A percentile compares a stretch with the other conserved stretches of the same genome.
Evolutionary conservation across 2,113 vertebrate genomes (phyloP).

Genomic region (Melanostigma gelatinosum): DNA sequence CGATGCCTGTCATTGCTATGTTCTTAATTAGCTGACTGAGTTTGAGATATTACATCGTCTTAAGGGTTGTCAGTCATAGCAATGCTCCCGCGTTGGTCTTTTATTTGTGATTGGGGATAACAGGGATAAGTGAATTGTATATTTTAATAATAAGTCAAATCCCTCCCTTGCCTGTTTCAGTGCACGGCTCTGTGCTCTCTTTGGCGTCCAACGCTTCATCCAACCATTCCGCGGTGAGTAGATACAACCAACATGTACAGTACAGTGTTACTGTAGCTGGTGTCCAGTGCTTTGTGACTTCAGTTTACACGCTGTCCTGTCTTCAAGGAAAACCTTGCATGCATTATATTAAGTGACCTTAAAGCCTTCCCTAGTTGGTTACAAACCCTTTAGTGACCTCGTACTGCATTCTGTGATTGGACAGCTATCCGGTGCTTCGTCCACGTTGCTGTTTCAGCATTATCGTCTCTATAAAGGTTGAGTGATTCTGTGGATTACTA

Average conservation of each 20-base stretch:
- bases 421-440: background rate
- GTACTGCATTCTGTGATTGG: background rate
- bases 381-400: background rate
- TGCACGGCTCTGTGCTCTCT: conserved; percentile 96
- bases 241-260: background rate
- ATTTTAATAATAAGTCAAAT: conserved; percentile 17
- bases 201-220: conserved; percentile 97
- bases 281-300: background rate
- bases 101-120: background rate
- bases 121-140: background rate
- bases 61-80: background rate
- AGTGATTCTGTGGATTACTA: background rate
- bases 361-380: background rate
- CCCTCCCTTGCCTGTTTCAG: conserved; percentile 76
- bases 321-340: background rate
- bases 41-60: background rate
- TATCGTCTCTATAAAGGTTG: background rate
- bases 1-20: background rate
- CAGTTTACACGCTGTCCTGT: background rate
- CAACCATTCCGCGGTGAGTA: conserved; percentile 95
- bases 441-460: background rate
- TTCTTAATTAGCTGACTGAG: background rate
- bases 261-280: background rate
- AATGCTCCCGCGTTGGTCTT: background rate
- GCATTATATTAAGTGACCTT: background rate